phyloP scores from a whole-genome alignment of 2,113 vertebrate genomes.

The Ascaphus truei region DNA sequence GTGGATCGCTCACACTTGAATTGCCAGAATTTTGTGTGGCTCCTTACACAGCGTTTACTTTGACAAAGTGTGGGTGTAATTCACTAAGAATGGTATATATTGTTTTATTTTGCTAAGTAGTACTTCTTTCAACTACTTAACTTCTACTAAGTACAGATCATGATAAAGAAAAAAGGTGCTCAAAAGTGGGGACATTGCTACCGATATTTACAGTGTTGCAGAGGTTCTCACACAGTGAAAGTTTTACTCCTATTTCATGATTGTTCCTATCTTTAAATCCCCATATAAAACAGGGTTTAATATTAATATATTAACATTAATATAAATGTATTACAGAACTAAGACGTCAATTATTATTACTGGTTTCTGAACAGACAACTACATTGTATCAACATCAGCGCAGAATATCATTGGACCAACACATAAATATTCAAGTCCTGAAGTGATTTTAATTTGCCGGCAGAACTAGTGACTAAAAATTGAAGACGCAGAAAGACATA shows the following conservation, averaged over 20 bases:
- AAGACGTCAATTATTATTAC: background rate
- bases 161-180: conserved; percentile 58
- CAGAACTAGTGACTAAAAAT: no score
- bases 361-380: background rate
- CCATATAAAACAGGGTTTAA: conserved; percentile 39
- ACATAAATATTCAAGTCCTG: no score
- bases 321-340: background rate
- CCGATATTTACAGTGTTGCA: background rate
- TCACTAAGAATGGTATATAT: conserved; percentile 57
- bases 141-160: conserved; percentile 59
- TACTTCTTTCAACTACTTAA: conserved; percentile 55
- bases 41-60: conserved; percentile 58
- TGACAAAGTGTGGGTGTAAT: conserved; percentile 54
- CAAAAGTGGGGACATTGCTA: conserved; percentile 54
- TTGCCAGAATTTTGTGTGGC: conserved; percentile 59
- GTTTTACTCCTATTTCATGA: conserved; percentile 5
- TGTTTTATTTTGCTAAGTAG: conserved; percentile 52
- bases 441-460: no score
- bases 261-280: conserved; percentile 46
- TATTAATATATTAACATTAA: no score
- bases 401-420: no score
- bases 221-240: conserved; percentile 49
- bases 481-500: no score
- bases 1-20: conserved; percentile 61
- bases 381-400: no score